Evolutionary conservation across 35 echinoderm and acorn worm species (phyloP).

Genomic region (Chiridota heheva): DNA sequence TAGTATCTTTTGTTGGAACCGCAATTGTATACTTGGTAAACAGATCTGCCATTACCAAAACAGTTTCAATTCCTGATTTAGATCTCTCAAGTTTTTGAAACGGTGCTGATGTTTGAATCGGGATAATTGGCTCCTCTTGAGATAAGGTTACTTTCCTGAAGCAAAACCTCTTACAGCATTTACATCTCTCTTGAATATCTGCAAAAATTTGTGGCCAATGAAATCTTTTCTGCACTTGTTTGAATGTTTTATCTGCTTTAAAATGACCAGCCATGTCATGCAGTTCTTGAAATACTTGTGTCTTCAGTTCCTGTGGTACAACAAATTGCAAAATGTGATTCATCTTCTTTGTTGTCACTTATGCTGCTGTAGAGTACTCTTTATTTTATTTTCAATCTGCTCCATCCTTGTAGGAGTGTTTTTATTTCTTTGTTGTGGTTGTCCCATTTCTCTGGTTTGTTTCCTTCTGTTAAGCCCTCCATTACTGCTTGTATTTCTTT

Average conservation of each 20-base stretch:
- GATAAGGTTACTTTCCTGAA: constrained; percentile 10
- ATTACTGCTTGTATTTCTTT: not conserved
- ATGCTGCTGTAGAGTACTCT: not conserved
- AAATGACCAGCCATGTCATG: not conserved
- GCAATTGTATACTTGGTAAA: constrained; percentile 81
- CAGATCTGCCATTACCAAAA: constrained; percentile 45
- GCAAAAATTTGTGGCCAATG: constrained; percentile 47
- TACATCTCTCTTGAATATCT: constrained; percentile 14
- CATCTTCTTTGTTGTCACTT: not conserved
- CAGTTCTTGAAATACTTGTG: not conserved
- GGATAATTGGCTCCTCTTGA: constrained; percentile 1
- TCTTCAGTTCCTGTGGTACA: not conserved
- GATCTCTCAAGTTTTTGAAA: constrained; percentile 47
- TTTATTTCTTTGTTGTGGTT: not conserved
- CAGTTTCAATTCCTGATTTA: constrained; percentile 4
- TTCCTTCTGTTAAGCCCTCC: not conserved
- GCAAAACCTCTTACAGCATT: constrained; percentile 17
- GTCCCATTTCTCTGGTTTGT: not conserved
- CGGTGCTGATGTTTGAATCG: constrained; percentile 47
- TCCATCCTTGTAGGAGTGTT: not conserved
- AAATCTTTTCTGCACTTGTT: not conserved
- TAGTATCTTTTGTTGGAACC: constrained; percentile 47
- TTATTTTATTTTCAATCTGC: not conserved
- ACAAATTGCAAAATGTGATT: not conserved
- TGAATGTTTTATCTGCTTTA: no score